phyloP scores from a whole-genome alignment of 2,797 vertebrate species.

The Molossus molossus region DNA sequence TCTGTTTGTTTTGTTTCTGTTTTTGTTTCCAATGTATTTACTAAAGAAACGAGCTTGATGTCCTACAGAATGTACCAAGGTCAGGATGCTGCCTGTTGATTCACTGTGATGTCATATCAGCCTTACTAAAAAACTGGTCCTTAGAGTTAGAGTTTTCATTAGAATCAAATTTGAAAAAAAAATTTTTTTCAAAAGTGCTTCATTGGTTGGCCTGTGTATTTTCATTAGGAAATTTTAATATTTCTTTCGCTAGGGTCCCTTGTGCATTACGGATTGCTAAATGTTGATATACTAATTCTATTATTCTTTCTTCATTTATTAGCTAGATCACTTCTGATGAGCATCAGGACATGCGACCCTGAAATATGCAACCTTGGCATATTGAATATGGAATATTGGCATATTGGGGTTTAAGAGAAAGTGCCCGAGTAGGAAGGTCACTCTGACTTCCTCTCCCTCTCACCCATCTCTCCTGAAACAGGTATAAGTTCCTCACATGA shows the following conservation, averaged over 20 bases:
- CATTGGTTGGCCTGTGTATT: neutral
- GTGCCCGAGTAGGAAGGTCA: neutral
- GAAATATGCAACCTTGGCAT: neutral
- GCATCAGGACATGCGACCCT: neutral
- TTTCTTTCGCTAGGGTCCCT: neutral
- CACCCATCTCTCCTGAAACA: neutral
- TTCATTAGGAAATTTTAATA: neutral
- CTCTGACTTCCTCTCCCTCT: neutral
- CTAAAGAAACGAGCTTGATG: neutral
- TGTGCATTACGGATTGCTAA: neutral
- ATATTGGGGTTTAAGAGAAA: neutral
- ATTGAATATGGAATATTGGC: neutral
- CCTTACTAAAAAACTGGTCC: neutral
- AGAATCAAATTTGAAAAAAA: neutral
- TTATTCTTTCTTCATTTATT: neutral
- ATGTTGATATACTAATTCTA: neutral
- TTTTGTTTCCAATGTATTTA: neutral
- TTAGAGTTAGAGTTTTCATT: conserved; percentile 38
- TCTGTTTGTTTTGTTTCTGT: neutral
- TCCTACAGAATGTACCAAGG: neutral
- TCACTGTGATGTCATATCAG: neutral
- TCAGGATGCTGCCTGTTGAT: neutral
- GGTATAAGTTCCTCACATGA: neutral
- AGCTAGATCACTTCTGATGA: neutral
- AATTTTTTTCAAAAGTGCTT: neutral